Base-by-base conservation (phyloP, 1,140 invertebrate species). In the Dinoponera quadriceps region DNA sequence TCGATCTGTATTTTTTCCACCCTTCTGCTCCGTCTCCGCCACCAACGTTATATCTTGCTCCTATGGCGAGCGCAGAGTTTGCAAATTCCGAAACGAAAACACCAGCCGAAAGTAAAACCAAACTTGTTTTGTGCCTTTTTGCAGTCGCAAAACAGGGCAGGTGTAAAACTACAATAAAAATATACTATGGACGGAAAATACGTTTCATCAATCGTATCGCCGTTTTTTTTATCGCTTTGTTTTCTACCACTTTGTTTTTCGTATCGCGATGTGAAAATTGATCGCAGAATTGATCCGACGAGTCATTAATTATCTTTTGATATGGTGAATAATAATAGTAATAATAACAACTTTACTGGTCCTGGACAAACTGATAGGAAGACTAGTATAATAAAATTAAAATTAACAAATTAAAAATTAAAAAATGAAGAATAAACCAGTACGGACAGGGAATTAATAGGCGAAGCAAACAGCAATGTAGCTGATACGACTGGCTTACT, bases 61-160 rank as follows among this genome's bases (percentile, higher is more conserved):
- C 86, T 84, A 38, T 71, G 48, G 57, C 54, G 59, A 81, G 68
- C 78, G 74, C 78, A 63, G 71, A 75, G 87, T 54, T 86, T 62
- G 87, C 87, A 78, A 93, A 92, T 92, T 93, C 92, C 88, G 85
- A 89, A 92, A 92, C 82, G 89, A 93, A 91, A 92, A 92, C 88
- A 92, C n/a, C 54, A 49, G 27, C 44, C 80, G 27, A 69, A 65
- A 84, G 59, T 72, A 81, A 83, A 80, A 85, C 77, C 82, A 54
- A 84, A 69, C 27, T 73, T 55, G 74, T 44, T 65, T 22, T 63
- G 55, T 49, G 29, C 27, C 55, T 65, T 49, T 85, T 74, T 59
- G 29, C 18, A 57, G 25, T 68, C 25, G 27, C 20, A 71, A 81
- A 81, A 71, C 65, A 71, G 38, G 48, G 33, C 48, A 84, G 62